A percentile compares a stretch with the other conserved stretches of the same genome.
Conservation (phyloP, 2,888 invertebrate genomes). For the Psococerastis gibbosa region DNA sequence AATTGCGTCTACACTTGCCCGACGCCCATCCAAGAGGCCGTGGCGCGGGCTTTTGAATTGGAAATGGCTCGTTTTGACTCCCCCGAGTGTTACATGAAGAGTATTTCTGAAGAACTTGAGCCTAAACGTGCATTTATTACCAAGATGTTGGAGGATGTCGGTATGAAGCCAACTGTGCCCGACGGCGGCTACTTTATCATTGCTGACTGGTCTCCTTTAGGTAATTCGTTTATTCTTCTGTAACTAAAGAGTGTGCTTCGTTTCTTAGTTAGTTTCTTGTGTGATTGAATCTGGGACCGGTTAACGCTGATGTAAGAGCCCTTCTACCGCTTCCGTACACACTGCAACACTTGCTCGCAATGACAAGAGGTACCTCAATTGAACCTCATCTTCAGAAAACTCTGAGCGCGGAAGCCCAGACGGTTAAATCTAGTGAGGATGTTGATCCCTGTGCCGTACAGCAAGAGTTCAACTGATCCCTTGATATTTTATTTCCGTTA, state of each 20-base stretch:
- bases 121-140: slow-evolving; percentile 65
- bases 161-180: slow-evolving; percentile 80
- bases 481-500: no score
- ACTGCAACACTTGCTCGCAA: no score
- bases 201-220: slow-evolving; percentile 71
- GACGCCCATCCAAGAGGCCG: slow-evolving; percentile 85
- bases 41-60: slow-evolving; percentile 72
- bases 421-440: no score
- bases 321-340: no score
- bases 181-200: slow-evolving; percentile 96
- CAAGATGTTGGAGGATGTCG: slow-evolving; percentile 51
- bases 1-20: slow-evolving; percentile 83
- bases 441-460: no score
- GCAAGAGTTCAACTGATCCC: no score
- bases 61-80: slow-evolving; percentile 51
- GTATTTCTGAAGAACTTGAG: slow-evolving; percentile 51
- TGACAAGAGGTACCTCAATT: no score
- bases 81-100: slow-evolving; percentile 66
- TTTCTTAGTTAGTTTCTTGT: slow-evolving; percentile 6
- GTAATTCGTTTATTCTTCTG: slow-evolving; percentile 30
- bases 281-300: no score
- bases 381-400: no score
- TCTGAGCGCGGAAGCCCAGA: no score
- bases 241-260: no score
- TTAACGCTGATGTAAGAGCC: no score